Percentiles rank a stretch among this genome's conserved stretches.
Conservation (phyloP, 1,140 invertebrate genomes). For the Panagrolaimus sp. region DNA sequence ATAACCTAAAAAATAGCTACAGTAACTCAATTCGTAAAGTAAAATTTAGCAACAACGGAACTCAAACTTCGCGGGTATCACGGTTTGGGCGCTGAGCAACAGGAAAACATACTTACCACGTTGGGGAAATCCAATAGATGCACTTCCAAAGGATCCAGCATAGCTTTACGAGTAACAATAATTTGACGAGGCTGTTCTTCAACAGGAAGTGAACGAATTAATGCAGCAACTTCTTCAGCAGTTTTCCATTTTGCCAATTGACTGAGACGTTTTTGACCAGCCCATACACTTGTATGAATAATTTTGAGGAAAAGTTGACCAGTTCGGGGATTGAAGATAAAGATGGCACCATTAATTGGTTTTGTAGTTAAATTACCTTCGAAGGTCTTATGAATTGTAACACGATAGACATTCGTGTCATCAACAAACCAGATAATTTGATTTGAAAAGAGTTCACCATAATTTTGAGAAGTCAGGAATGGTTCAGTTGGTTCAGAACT, state of each 20-base stretch:
- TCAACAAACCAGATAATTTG: constrained; percentile 96
- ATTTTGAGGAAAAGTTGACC: constrained; percentile 99
- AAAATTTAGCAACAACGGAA: no score
- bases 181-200: constrained; percentile 99
- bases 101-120: no score
- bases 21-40: no score
- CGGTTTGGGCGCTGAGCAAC: no score
- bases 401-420: constrained; percentile 97
- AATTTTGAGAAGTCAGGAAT: constrained; percentile 96
- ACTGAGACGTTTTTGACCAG: constrained; percentile 71
- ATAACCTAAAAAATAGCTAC: constrained; percentile 74
- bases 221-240: constrained; percentile 97
- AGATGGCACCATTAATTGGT: constrained; percentile 98
- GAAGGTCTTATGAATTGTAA: constrained; percentile 99
- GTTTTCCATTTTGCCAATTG: constrained; percentile 61
- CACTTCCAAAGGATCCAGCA: constrained; percentile 97
- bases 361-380: constrained; percentile 99
- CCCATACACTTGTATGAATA: constrained; percentile 99
- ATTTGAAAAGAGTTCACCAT: constrained; percentile 97
- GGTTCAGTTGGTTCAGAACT: constrained; percentile 98
- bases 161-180: constrained; percentile 96
- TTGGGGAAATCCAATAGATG: constrained; percentile 66
- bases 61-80: no score
- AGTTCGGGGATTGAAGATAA: constrained; percentile 98
- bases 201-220: constrained; percentile 95